Evolutionary conservation across 2,113 vertebrate genomes (phyloP).

Genomic region (Lasiurus cinereus): DNA sequence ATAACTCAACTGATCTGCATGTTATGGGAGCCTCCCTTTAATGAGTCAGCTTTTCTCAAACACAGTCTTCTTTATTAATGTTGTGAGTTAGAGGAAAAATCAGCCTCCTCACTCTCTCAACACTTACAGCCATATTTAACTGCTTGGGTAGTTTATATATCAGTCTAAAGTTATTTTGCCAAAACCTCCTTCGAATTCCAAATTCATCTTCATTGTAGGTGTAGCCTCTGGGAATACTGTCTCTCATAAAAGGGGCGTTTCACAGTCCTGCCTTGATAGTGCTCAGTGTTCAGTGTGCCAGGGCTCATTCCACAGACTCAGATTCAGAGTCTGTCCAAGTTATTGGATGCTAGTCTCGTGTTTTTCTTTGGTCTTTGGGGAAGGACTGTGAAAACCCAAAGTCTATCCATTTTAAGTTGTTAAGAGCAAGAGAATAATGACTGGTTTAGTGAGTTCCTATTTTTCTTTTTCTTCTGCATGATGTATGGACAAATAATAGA

Average conservation of each 20-base stretch:
- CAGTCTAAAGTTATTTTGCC: constrained; percentile 36
- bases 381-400: neutral
- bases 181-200: constrained; percentile 42
- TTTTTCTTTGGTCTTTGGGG: constrained; percentile 21
- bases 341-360: neutral
- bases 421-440: constrained; percentile 46
- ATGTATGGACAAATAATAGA: constrained; percentile 16
- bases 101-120: neutral
- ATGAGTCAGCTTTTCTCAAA: constrained; percentile 29
- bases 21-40: neutral
- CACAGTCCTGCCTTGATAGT: neutral
- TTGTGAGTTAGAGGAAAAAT: constrained; percentile 26
- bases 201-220: constrained; percentile 28
- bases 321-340: neutral
- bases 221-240: neutral
- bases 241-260: neutral
- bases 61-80: constrained; percentile 13
- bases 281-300: neutral
- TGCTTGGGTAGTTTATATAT: neutral
- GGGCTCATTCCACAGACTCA: neutral
- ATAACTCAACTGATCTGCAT: neutral
- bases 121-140: neutral
- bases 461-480: neutral
- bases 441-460: constrained; percentile 2
- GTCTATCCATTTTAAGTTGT: constrained; percentile 21